Conservation (phyloP, 2,797 vertebrate genomes). For the Urosaurus nigricauda region DNA sequence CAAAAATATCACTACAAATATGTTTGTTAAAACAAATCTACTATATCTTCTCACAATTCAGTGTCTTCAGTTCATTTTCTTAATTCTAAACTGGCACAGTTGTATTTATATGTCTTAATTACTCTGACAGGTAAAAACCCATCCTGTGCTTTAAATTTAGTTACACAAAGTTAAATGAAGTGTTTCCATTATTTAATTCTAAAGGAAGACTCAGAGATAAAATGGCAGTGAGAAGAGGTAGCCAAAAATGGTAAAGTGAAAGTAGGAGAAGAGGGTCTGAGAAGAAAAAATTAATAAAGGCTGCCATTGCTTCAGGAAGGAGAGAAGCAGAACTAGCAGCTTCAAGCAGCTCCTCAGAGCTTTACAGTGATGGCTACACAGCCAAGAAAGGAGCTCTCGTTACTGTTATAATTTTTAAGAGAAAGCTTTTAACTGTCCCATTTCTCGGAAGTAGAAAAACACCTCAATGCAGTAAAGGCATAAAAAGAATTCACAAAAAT, state of each 20-base stretch:
- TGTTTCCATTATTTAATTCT: background rate
- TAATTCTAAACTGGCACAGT: background rate
- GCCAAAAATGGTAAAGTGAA: background rate
- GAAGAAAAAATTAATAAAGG: background rate
- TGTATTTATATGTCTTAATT: background rate
- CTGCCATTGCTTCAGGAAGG: background rate
- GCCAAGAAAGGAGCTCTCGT: too few species aligned
- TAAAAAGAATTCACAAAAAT: too few species aligned
- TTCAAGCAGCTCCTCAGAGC: too few species aligned
- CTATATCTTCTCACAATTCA: background rate
- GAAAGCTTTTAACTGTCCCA: too few species aligned
- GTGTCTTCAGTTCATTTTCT: background rate
- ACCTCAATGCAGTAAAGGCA: too few species aligned
- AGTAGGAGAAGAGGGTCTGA: background rate
- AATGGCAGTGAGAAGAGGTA: background rate
- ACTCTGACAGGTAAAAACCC: background rate
- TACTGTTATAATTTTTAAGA: too few species aligned
- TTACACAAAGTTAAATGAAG: constrained; percentile 7
- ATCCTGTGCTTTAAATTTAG: background rate
- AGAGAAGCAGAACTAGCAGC: background rate
- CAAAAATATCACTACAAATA: background rate
- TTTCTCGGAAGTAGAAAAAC: too few species aligned
- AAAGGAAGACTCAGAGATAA: background rate
- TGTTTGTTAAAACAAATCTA: background rate
- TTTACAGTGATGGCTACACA: too few species aligned